Evolutionary conservation across 2,113 vertebrate species (phyloP), one percentile per base, ranked within the genome.

Genomic region (Malurus alboscapulatus): DNA sequence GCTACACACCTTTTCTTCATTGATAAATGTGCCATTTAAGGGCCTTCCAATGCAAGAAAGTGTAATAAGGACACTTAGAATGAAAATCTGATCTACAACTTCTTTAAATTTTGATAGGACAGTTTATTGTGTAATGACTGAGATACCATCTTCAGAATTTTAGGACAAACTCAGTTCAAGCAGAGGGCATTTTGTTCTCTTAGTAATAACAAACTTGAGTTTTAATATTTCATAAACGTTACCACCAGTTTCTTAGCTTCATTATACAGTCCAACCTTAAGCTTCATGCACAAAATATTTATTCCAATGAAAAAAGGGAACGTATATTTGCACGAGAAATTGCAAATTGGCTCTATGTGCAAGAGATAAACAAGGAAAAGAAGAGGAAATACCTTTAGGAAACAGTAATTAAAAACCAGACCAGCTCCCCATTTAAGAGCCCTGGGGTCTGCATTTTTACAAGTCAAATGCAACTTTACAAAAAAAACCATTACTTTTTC

Each of bases 1-100:
- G 27, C 71, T 94, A 78, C 26, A 1, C 84, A 77, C 18, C 63
- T 44, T 77, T 94, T 82, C 75, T 94, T 95, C 53, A 59, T 24
- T 92, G 91, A 92, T 88, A 87, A 81, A 92, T 81, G 51, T n/a
- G 62, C 93, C 73, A 92, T 68, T 91, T 83, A 82, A 83, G 45
- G 75, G 61, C 45, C 55, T 80, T 93, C 80, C 38, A 88, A 48
- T 91, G 74, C 79, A 68, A 81, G 63, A 92, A 92, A 86, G 62
- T 34, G 45, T 85, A 85, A 61, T 89, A 89, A 97, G 94, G 90
- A 84, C 90, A 95, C 90, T 97, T 96, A 74, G 40, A 94, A 94
- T 53, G 50, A 85, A 96, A 95, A 88, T 91, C 38, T 94, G 82
- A 88, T 84, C 61, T 91, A 73, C 67, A 88, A 68, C 27, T 90